These are phyloP conservation scores for Athetis lepigone DNA, from an alignment of 2,888 invertebrate species.

Conservation along the genomic window DNA sequence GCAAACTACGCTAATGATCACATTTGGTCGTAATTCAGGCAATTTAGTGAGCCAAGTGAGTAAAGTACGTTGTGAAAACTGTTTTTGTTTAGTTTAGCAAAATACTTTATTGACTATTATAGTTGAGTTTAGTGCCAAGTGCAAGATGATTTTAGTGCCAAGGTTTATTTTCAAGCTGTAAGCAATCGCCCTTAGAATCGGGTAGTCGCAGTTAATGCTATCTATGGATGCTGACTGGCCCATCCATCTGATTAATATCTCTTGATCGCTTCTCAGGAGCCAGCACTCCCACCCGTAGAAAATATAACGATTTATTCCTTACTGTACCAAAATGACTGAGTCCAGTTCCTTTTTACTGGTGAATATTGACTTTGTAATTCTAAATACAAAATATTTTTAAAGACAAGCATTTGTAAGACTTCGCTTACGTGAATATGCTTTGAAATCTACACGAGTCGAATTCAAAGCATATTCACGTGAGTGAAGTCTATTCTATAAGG, in stretches of 20 bases:
- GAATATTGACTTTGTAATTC: not conserved
- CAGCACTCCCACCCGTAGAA: too few species aligned
- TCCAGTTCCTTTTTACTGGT: not conserved
- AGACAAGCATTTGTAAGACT: too few species aligned
- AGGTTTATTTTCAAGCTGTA: not conserved
- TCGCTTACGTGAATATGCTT: too few species aligned
- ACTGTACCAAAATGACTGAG: not conserved
- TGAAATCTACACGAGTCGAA: too few species aligned
- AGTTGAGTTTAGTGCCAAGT: not conserved
- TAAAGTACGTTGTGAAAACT: constrained; percentile 20
- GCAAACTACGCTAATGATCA: constrained; percentile 20
- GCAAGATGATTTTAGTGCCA: not conserved
- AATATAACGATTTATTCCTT: constrained; percentile 44
- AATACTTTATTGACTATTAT: constrained; percentile 1
- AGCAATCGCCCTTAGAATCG: constrained; percentile 1
- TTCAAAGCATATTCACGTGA: too few species aligned
- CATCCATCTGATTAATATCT: constrained; percentile 47
- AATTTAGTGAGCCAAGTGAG: constrained; percentile 3
- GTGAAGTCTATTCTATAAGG: too few species aligned
- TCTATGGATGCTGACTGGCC: constrained; percentile 30
- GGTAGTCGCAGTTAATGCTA: constrained; percentile 32
- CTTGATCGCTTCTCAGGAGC: constrained; percentile 33
- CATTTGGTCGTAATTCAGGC: constrained; percentile 24
- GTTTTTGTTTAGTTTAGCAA: constrained; percentile 14
- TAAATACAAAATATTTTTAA: not conserved